phyloP scores from a whole-genome alignment of 2,888 invertebrate genomes.

The Siphonodentalium dalli region DNA sequence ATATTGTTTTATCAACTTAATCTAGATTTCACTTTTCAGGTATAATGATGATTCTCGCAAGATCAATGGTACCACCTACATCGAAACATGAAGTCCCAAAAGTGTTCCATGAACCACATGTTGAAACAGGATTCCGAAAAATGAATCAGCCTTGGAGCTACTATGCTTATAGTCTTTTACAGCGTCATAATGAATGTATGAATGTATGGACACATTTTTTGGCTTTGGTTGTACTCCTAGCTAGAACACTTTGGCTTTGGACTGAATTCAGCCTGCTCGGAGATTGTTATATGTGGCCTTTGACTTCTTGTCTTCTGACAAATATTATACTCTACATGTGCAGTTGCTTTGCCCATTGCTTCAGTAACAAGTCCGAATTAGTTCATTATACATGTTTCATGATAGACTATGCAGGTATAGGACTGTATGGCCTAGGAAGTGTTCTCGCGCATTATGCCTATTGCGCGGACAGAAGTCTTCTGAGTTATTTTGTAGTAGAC shows the following conservation, averaged over 20 bases:
- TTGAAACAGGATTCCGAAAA: slow-evolving; percentile 60
- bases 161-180: slow-evolving; percentile 58
- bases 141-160: slow-evolving; percentile 58
- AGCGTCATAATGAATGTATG: slow-evolving; percentile 62
- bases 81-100: slow-evolving; percentile 51
- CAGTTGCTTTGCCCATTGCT: slow-evolving; percentile 58
- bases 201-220: slow-evolving; percentile 63
- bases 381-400: slow-evolving; percentile 63
- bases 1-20: too few species aligned
- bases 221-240: slow-evolving; percentile 36
- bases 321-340: slow-evolving; percentile 54
- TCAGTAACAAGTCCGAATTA: slow-evolving; percentile 58
- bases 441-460: slow-evolving; percentile 60
- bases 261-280: slow-evolving; percentile 48
- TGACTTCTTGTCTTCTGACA: slow-evolving; percentile 53
- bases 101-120: slow-evolving; percentile 60
- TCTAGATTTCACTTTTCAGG: too few species aligned
- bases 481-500: slow-evolving; percentile 36
- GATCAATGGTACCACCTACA: slow-evolving; percentile 38
- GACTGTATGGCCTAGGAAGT: slow-evolving; percentile 64
- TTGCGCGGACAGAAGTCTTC: slow-evolving; percentile 49
- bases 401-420: slow-evolving; percentile 63
- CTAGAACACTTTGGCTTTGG: slow-evolving; percentile 39
- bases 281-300: slow-evolving; percentile 60
- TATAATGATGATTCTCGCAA: slow-evolving; percentile 23